phyloP scores from a whole-genome alignment of 2,113 vertebrate genomes.

The Thalassoma bifasciatum region DNA sequence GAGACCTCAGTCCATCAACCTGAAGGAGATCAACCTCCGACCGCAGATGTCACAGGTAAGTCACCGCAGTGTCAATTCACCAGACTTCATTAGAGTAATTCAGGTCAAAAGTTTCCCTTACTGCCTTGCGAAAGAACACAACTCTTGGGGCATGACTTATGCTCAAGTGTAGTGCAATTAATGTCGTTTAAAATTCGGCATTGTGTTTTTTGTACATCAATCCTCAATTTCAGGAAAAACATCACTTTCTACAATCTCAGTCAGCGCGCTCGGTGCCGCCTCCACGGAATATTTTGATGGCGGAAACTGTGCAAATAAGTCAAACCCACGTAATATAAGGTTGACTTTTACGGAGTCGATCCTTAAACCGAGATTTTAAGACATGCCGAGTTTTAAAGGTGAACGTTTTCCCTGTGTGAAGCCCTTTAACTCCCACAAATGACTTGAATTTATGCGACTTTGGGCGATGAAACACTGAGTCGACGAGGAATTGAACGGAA shows the following conservation, averaged over 20 bases:
- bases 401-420: accelerated
- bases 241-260: conserved; percentile 28
- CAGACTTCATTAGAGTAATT: neutral
- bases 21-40: conserved; percentile 96
- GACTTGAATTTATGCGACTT: accelerated
- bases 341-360: accelerated
- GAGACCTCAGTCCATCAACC: conserved; percentile 90
- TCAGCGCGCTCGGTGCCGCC: neutral
- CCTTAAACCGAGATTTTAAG: accelerated
- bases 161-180: accelerated
- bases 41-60: conserved; percentile 98
- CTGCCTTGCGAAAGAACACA: accelerated
- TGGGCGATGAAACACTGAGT: neutral
- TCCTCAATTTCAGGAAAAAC: neutral
- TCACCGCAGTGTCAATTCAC: conserved; percentile 1
- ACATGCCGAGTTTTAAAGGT: neutral
- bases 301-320: conserved; percentile 5
- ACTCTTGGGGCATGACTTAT: accelerated
- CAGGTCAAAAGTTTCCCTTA: neutral
- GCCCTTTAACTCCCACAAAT: neutral
- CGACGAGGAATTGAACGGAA: neutral
- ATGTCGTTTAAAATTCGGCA: conserved; percentile 1
- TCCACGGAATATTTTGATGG: neutral
- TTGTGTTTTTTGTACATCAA: neutral
- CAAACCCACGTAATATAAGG: too few relatives aligned